Evolutionary conservation across 2,113 vertebrate genomes (phyloP).

Genomic region (Agelaius phoeniceus): DNA sequence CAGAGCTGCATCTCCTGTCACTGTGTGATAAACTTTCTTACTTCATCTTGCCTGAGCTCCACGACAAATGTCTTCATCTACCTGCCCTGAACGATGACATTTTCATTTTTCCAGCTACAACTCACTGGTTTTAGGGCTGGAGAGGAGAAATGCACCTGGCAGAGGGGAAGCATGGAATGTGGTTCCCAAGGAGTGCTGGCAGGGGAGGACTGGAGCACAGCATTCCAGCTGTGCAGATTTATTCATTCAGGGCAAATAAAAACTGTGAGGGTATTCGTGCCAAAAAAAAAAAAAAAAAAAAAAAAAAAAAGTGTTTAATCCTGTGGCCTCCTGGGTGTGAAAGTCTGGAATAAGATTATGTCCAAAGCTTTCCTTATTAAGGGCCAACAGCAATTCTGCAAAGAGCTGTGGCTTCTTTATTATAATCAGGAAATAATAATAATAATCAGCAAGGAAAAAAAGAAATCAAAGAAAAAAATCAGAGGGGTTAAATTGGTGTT

Average conservation of each 20-base stretch:
- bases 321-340: neutral
- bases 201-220: neutral
- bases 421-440: neutral
- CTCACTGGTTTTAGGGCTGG: neutral
- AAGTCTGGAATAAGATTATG: neutral
- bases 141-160: neutral
- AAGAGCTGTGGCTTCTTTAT: neutral
- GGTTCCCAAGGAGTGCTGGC: neutral
- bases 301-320: neutral
- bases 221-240: slow-evolving; percentile 4
- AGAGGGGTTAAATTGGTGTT: neutral
- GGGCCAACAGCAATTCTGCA: neutral
- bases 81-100: neutral
- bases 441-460: neutral
- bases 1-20: neutral
- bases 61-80: neutral
- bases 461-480: neutral
- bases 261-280: neutral
- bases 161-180: neutral
- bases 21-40: neutral
- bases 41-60: neutral
- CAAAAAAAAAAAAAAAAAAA: neutral
- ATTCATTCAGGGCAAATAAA: neutral
- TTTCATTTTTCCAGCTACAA: neutral
- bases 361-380: neutral